phyloP scores from a whole-genome alignment of 92 coral and sea anemone species.

The Desmophyllum pertusum region DNA sequence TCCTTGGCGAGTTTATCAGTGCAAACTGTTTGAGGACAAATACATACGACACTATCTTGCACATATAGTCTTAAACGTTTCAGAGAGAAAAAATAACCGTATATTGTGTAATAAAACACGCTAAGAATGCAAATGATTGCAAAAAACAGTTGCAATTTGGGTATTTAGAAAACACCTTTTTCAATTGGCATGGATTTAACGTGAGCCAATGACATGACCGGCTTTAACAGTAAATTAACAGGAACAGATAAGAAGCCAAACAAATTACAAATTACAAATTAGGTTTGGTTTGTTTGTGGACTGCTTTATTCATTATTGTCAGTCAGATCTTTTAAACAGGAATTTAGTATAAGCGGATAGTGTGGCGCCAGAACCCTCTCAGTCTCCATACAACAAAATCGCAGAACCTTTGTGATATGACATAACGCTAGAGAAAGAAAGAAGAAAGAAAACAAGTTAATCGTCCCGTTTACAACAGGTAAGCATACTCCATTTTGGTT shows the following conservation, averaged over 20 bases:
- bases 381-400: no score
- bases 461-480: background rate
- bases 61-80: background rate
- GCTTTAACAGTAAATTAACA: background rate
- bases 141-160: background rate
- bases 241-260: background rate
- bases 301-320: background rate
- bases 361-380: background rate
- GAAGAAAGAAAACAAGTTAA: background rate
- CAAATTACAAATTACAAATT: background rate
- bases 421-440: background rate
- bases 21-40: background rate
- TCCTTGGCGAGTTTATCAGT: no score
- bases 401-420: no score
- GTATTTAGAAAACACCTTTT: background rate
- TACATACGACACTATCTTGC: no score
- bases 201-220: background rate
- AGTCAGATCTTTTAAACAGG: background rate
- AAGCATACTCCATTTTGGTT: background rate
- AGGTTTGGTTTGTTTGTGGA: background rate
- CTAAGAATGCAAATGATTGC: background rate
- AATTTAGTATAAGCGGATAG: background rate
- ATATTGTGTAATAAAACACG: background rate
- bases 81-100: background rate
- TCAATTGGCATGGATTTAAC: background rate